Base-by-base conservation (phyloP, 2,113 vertebrate species). In the Irena cyanogastra region DNA sequence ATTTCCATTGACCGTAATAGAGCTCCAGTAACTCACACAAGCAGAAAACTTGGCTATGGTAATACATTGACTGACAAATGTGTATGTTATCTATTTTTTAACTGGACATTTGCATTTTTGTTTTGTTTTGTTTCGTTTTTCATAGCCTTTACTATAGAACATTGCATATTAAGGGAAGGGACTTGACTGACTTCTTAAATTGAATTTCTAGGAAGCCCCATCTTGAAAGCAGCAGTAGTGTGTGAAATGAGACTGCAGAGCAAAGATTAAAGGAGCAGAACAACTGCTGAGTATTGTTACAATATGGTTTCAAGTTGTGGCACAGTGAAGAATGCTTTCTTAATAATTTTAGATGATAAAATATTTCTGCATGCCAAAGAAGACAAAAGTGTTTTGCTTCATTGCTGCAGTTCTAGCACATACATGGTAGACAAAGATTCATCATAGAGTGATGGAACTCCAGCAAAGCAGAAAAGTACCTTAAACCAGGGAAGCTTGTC, bases 381-480 rank as follows among this genome's bases (percentile, higher is more conserved):
- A 69, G 27, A 63, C 30, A 81, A 80, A 84, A 78, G 24, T 11
- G 5, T 57, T 77, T 88, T 33, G 2, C 14, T 75, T 75, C 50
- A n/a, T 35, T 91, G 30, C 18, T 50, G 13, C 9, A 59, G 50
- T 42, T 78, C 23, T 71, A 59, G 27, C 21, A 27, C 14, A 30
- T 44, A 57, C 0, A 1, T 12, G 4, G 7, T 33, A 0, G 0
- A 52, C 41, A 64, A 60, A 86, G 1, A 7, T 76, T 56, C 44
- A 54, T 37, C 3, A 2, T 31, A 61, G 83, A 86, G 7, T 41
- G 52, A 19, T 37, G 13, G 68, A 90, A 90, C 21, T 83, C 33
- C 24, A 72, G 20, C 5, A 92, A 86, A 88, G 72, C 0, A 5
- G 41, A 72, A 61, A 52, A 33, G 13, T 23, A 41, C 15, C 72